Percentiles rank a stretch among this genome's conserved stretches.
These are phyloP conservation scores for Bhutanitis thaidina DNA, from an alignment of 2,888 invertebrate species.

Conservation along the genomic window DNA sequence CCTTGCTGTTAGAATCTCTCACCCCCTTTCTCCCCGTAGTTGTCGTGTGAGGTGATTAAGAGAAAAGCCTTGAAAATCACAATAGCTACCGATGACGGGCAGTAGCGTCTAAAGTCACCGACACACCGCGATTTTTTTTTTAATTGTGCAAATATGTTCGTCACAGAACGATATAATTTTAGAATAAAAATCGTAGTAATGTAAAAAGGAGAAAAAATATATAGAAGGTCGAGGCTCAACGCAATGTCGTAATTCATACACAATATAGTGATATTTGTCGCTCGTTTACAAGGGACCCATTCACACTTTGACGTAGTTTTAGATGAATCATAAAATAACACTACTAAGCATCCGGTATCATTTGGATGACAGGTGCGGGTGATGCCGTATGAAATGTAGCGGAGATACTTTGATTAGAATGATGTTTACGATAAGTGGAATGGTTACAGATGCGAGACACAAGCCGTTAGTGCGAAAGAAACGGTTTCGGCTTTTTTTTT, in stretches of 20 bases:
- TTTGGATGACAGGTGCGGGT: conserved; percentile 2
- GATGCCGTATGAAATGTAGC: background rate
- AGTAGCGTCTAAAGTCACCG: too few relatives aligned
- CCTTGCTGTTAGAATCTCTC: too few relatives aligned
- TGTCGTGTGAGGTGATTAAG: too few relatives aligned
- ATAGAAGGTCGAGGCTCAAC: background rate
- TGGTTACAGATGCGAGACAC: background rate
- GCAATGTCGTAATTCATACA: background rate
- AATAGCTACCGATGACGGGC: too few relatives aligned
- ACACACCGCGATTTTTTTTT: too few relatives aligned
- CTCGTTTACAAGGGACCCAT: background rate
- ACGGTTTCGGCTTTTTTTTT: background rate
- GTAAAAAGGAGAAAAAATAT: too few relatives aligned
- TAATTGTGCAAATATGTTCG: too few relatives aligned
- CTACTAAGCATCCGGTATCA: background rate
- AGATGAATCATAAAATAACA: too few relatives aligned
- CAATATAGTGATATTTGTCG: background rate
- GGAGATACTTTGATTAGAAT: conserved; percentile 4
- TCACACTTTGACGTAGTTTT: background rate
- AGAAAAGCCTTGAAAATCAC: too few relatives aligned
- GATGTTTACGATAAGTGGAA: conserved; percentile 7
- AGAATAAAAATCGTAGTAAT: too few relatives aligned
- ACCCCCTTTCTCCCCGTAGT: too few relatives aligned
- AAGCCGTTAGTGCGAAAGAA: background rate
- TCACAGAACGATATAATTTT: too few relatives aligned